Conservation (phyloP, 2,113 vertebrate species). For the Recurvirostra avosetta region DNA sequence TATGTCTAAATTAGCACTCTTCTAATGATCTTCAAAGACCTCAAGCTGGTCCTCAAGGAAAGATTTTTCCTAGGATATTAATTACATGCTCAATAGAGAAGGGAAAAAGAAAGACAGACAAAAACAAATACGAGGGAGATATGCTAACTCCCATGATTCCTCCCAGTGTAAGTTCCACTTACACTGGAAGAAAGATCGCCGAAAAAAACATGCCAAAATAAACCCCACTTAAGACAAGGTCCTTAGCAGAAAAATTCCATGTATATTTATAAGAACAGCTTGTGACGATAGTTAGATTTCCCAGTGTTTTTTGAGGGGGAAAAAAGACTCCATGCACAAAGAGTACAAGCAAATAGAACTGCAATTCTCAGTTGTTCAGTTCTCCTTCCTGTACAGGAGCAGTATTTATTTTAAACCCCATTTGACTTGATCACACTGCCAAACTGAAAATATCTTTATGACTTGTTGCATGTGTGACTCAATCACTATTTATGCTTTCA, state of each 20-base stretch:
- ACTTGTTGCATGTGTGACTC: not conserved
- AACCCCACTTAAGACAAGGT: not conserved
- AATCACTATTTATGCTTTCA: not conserved
- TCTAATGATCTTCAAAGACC: not conserved
- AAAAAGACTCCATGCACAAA: not conserved
- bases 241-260: not conserved
- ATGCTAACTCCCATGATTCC: not conserved
- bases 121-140: not conserved
- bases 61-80: not conserved
- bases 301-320: not conserved
- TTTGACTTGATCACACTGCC: not conserved
- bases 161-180: not conserved
- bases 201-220: not conserved
- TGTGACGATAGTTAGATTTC: not conserved
- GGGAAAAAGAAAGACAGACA: not conserved
- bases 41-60: not conserved
- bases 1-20: not conserved
- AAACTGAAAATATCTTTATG: slow-evolving; percentile 13
- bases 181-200: not conserved
- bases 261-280: slow-evolving; percentile 28
- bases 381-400: not conserved
- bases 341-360: not conserved
- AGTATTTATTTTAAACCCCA: not conserved
- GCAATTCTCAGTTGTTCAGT: not conserved
- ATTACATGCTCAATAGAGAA: not conserved